Conservation (phyloP, 2,797 vertebrate genomes). For the Ispidina picta region DNA sequence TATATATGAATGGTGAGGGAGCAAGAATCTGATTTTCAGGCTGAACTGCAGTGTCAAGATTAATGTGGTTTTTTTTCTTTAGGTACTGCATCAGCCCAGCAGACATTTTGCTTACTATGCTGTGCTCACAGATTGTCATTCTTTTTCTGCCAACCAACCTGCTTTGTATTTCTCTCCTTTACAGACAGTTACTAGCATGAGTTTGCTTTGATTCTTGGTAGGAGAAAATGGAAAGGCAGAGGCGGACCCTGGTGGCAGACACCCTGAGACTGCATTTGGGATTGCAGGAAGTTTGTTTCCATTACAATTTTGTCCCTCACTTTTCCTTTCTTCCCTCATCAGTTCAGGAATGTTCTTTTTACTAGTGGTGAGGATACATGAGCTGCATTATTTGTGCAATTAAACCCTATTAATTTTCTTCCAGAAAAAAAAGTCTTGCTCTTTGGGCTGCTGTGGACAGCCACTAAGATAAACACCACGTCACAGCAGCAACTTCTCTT, state of each 20-base stretch:
- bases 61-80: background rate
- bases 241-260: background rate
- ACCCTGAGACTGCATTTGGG: background rate
- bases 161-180: background rate
- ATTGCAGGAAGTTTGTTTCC: background rate
- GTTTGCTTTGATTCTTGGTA: background rate
- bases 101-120: background rate
- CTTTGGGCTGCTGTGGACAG: background rate
- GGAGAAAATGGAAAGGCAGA: background rate
- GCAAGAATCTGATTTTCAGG: background rate
- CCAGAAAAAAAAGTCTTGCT: background rate
- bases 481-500: background rate
- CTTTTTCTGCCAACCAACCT: background rate
- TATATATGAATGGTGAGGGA: background rate
- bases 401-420: background rate
- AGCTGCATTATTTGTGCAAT: background rate
- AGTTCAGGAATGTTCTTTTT: background rate
- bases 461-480: background rate
- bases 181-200: background rate
- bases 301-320: background rate
- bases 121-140: background rate
- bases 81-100: background rate
- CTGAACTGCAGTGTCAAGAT: background rate
- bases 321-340: background rate
- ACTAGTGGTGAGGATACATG: accelerated